A percentile compares a stretch with the other conserved stretches of the same genome.
These are phyloP conservation scores for Andinoacara biseriatus DNA, from an alignment of 2,113 vertebrate genomes.

Conservation along the genomic window DNA sequence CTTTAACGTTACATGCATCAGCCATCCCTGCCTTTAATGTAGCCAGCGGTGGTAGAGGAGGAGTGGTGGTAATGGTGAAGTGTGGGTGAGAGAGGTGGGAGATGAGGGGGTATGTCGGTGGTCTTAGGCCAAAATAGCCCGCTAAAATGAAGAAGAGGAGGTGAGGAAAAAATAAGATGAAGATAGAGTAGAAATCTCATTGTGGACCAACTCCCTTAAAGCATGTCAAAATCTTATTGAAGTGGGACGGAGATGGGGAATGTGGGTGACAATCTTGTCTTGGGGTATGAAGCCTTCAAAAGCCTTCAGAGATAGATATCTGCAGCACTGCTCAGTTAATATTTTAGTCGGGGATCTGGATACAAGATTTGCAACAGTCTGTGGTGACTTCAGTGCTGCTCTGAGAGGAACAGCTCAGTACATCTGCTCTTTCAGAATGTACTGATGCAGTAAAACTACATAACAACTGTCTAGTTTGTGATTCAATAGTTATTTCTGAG, in stretches of 20 bases:
- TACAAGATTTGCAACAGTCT: slow-evolving; percentile 6
- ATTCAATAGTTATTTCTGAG: background rate
- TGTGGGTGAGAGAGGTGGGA: slow-evolving; percentile 22
- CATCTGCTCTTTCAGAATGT: background rate
- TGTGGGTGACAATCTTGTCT: background rate
- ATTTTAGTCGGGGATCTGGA: background rate
- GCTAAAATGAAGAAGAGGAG: slow-evolving; percentile 19
- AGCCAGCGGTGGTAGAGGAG: slow-evolving; percentile 57
- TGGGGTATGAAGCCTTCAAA: slow-evolving; percentile 11
- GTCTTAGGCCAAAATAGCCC: slow-evolving; percentile 11
- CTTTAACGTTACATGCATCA: slow-evolving; percentile 81
- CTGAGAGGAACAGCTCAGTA: no score
- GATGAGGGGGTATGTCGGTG: slow-evolving; percentile 10
- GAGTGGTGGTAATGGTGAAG: slow-evolving; percentile 21
- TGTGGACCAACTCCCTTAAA: slow-evolving; percentile 16
- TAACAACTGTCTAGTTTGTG: background rate
- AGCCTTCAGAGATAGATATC: slow-evolving; percentile 7
- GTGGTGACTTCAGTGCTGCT: background rate
- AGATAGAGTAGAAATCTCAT: background rate
- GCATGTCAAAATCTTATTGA: background rate
- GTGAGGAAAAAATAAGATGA: background rate
- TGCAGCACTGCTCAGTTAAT: background rate
- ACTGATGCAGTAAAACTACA: background rate
- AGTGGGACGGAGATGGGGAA: background rate
- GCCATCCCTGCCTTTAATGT: slow-evolving; percentile 78